These are phyloP conservation scores for Spodoptera picta DNA, from an alignment of 2,888 invertebrate species.

Conservation along the genomic window DNA sequence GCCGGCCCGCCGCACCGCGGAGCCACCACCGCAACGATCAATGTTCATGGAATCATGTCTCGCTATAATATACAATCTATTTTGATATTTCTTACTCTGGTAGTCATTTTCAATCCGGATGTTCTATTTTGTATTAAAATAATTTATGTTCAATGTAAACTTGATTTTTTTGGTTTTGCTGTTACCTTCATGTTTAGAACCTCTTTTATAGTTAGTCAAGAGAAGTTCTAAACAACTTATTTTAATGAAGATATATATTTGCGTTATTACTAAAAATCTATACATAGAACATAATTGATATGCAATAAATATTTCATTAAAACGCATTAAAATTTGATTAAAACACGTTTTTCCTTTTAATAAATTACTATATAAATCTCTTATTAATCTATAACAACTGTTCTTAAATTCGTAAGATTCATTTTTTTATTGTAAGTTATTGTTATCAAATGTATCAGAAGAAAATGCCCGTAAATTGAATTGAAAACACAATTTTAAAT, in stretches of 20 bases:
- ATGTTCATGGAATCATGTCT: conserved; percentile 55
- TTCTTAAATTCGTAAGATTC: too few species aligned
- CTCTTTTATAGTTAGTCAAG: too few species aligned
- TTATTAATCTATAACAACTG: too few species aligned
- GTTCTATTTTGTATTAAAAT: conserved; percentile 21
- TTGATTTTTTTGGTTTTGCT: neutral
- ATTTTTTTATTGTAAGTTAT: conserved; percentile 6
- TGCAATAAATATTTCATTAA: too few species aligned
- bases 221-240: too few species aligned
- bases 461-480: conserved; percentile 53
- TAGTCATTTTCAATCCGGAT: conserved; percentile 41
- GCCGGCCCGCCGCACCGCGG: conserved; percentile 72
- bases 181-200: too few species aligned
- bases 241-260: too few species aligned
- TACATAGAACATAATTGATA: too few species aligned
- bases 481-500: conserved; percentile 52
- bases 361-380: too few species aligned
- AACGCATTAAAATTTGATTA: too few species aligned
- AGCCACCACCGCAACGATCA: conserved; percentile 69
- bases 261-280: too few species aligned
- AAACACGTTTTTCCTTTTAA: too few species aligned
- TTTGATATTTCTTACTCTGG: conserved; percentile 54
- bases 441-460: conserved; percentile 33
- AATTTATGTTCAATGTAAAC: conserved; percentile 12
- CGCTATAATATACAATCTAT: conserved; percentile 55